Percentiles rank a stretch among this genome's conserved stretches.
phyloP scores from a whole-genome alignment of 2,113 vertebrate species.

The Pelvicachromis taeniatus region DNA sequence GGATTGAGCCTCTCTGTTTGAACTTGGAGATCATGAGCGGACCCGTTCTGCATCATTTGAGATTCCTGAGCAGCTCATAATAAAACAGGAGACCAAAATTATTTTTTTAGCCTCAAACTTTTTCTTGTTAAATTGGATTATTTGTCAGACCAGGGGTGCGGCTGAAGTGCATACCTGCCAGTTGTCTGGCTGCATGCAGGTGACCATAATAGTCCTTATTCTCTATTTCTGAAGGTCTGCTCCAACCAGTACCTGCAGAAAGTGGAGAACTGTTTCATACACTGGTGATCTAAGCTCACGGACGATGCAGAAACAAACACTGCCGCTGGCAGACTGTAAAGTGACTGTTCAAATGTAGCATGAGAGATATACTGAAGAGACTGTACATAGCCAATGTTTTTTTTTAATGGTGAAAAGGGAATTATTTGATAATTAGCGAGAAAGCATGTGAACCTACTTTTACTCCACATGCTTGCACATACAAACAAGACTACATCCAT shows the following conservation, averaged over 20 bases:
- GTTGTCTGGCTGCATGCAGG: neutral
- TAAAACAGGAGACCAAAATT: neutral
- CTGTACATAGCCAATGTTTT: neutral
- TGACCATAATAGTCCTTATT: neutral
- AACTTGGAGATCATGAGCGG: neutral
- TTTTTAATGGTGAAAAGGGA: neutral
- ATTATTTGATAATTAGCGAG: neutral
- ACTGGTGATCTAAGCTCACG: fast-evolving
- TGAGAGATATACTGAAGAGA: neutral
- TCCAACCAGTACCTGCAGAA: neutral
- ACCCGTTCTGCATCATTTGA: neutral
- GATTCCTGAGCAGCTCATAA: neutral
- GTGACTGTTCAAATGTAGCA: neutral
- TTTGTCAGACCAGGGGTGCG: neutral
- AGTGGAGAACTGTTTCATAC: neutral
- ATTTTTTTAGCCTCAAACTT: neutral
- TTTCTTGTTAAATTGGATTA: fast-evolving
- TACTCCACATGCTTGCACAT: neutral
- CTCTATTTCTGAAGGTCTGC: neutral
- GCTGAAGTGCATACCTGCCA: neutral
- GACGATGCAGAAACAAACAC: neutral
- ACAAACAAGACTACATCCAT: neutral
- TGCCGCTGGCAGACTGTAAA: neutral
- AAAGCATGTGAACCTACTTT: neutral
- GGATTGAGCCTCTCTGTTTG: neutral